These are phyloP conservation scores for Diadophis punctatus DNA, from an alignment of 2,113 vertebrate genomes.

Conservation along the genomic window DNA sequence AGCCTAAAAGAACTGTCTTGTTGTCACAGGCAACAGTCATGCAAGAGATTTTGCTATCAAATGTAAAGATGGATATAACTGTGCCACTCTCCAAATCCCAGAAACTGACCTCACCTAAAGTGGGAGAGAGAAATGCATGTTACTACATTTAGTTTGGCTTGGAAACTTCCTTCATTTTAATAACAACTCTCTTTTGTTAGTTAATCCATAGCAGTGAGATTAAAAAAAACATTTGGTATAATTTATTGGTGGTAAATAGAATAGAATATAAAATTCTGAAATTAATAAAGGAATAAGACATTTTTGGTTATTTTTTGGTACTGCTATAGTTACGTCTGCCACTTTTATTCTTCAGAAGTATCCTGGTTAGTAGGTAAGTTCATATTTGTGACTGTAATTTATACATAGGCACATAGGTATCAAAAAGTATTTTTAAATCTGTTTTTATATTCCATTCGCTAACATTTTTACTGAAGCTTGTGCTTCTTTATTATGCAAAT, in stretches of 20 bases:
- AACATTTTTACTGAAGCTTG: neutral
- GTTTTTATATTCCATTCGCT: neutral
- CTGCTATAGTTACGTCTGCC: neutral
- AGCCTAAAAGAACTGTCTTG: slow-evolving; percentile 47
- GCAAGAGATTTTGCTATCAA: slow-evolving; percentile 56
- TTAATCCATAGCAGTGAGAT: neutral
- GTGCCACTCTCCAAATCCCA: slow-evolving; percentile 59
- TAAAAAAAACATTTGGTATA: neutral
- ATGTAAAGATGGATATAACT: slow-evolving; percentile 56
- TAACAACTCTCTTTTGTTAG: neutral
- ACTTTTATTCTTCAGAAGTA: neutral
- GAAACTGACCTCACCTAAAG: slow-evolving; percentile 53
- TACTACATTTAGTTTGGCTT: neutral
- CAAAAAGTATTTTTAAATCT: neutral
- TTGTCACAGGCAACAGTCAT: slow-evolving; percentile 37
- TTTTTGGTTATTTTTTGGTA: neutral
- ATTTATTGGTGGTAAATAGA: neutral
- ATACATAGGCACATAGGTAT: neutral
- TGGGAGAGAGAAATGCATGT: neutral
- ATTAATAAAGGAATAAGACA: neutral
- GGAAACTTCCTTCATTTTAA: neutral
- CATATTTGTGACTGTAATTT: neutral
- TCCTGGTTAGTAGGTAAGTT: neutral
- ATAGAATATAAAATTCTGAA: neutral
- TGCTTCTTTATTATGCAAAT: neutral